Percentiles rank a stretch among this genome's conserved stretches.
phyloP scores from a whole-genome alignment of 2,888 invertebrate genomes.

The Euphydryas editha region DNA sequence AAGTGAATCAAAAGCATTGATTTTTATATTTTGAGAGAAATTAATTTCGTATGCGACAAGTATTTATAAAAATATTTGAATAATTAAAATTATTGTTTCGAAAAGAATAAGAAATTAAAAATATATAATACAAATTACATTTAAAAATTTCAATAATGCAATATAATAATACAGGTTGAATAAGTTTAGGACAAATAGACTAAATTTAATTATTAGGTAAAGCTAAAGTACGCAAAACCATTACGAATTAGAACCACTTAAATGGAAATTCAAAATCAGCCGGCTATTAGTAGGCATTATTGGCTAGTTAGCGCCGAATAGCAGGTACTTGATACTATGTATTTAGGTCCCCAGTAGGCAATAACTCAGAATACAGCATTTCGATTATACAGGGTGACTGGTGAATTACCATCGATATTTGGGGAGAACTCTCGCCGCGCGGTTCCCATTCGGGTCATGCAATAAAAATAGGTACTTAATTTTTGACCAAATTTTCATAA shows the following conservation, averaged over 20 bases:
- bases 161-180: not conserved
- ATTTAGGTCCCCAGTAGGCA: conserved; percentile 20
- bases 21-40: too few relatives aligned
- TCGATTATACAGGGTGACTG: not conserved
- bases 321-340: conserved; percentile 17
- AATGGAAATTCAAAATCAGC: conserved; percentile 33
- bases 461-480: too few relatives aligned
- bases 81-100: too few relatives aligned
- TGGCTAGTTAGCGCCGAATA: conserved; percentile 21
- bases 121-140: too few relatives aligned
- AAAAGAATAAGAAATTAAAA: too few relatives aligned
- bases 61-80: too few relatives aligned
- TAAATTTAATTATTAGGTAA: not conserved
- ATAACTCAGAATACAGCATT: conserved; percentile 13
- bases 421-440: too few relatives aligned
- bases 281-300: conserved; percentile 29
- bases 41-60: too few relatives aligned
- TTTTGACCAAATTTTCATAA: too few relatives aligned
- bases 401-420: not conserved
- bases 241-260: conserved; percentile 18
- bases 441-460: too few relatives aligned
- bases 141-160: too few relatives aligned
- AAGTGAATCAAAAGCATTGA: too few relatives aligned
- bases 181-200: not conserved
- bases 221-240: conserved; percentile 9